Percentiles rank a stretch among this genome's conserved stretches.
Evolutionary conservation across 2,113 vertebrate genomes (phyloP).

Genomic region (Notothenia rossii): DNA sequence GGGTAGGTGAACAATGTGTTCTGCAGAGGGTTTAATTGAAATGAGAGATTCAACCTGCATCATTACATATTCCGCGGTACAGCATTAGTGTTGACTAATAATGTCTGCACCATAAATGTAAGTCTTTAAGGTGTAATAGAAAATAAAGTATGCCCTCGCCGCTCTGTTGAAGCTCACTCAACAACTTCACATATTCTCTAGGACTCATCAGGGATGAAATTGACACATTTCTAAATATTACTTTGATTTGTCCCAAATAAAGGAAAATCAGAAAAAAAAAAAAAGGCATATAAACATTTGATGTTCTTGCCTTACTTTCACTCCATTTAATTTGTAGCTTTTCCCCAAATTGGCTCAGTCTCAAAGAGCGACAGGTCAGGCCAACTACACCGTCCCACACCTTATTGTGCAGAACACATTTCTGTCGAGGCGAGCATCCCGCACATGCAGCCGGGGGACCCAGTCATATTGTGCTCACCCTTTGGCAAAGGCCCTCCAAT

Average conservation of each 20-base stretch:
- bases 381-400: not conserved
- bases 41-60: conserved; percentile 35
- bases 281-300: not conserved
- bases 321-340: not conserved
- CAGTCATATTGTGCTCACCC: conserved; percentile 69
- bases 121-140: not conserved
- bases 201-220: conserved; percentile 14
- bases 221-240: conserved; percentile 1
- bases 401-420: conserved; percentile 52
- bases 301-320: not conserved
- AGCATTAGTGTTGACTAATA: conserved; percentile 18
- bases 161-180: not conserved
- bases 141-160: not conserved
- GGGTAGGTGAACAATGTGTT: conserved; percentile 19
- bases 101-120: not conserved
- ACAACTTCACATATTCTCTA: not conserved
- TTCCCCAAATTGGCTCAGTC: not conserved
- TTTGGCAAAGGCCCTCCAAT: conserved; percentile 82
- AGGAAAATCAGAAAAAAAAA: not conserved
- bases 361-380: conserved; percentile 31
- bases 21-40: conserved; percentile 26
- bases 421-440: conserved; percentile 40
- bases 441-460: conserved; percentile 48
- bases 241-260: conserved; percentile 29
- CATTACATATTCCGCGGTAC: conserved; percentile 11